Conservation (phyloP, 2,888 invertebrate genomes). For the Pristionchus mayeri region DNA sequence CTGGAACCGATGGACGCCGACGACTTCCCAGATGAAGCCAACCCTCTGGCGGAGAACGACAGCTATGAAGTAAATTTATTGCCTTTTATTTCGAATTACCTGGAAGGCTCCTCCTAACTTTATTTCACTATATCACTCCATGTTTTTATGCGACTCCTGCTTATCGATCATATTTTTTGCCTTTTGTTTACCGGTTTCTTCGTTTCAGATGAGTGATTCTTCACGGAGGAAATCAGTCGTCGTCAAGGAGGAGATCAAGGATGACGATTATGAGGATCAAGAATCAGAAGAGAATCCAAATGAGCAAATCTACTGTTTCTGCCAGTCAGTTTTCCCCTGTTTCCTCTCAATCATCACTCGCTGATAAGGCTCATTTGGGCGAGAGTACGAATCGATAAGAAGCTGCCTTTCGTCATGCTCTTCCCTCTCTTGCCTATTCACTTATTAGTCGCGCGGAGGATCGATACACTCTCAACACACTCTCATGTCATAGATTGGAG, state of each 20-base stretch:
- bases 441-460: constrained; percentile 9
- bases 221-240: background rate
- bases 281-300: background rate
- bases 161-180: no score
- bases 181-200: no score
- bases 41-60: no score
- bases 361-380: constrained; percentile 28
- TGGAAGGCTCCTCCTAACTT: no score
- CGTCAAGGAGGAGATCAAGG: background rate
- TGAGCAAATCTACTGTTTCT: background rate
- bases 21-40: no score
- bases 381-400: background rate
- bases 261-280: background rate
- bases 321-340: constrained; percentile 3
- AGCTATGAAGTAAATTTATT: no score
- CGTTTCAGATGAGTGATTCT: no score
- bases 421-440: background rate
- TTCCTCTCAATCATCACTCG: background rate
- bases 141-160: no score
- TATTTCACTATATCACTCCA: no score
- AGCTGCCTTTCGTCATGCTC: no score
- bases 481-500: constrained; percentile 19
- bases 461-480: background rate
- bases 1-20: background rate
- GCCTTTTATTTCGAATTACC: no score